A percentile compares a stretch with the other conserved stretches of the same genome.
These are phyloP conservation scores for Lapara coniferarum DNA, from an alignment of 2,888 invertebrate genomes.

Conservation along the genomic window DNA sequence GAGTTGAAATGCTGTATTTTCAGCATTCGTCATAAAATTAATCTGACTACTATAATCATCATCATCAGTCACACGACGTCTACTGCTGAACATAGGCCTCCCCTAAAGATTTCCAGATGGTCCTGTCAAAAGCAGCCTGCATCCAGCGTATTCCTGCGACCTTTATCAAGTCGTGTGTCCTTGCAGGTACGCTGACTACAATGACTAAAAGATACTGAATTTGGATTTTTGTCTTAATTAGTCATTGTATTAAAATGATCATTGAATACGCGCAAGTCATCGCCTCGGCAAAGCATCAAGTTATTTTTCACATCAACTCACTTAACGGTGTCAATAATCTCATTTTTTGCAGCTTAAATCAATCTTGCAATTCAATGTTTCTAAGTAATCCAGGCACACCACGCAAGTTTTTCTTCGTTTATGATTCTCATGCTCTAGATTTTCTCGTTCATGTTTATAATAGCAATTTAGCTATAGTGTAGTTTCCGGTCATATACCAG, in stretches of 20 bases:
- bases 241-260: neutral
- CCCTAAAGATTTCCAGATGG: too few species aligned
- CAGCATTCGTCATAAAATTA: too few species aligned
- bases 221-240: neutral
- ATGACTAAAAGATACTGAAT: neutral
- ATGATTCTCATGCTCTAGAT: conserved; percentile 16
- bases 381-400: neutral
- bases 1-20: neutral
- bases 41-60: neutral
- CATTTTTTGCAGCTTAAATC: conserved; percentile 5
- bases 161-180: too few species aligned
- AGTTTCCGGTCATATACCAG: conserved; percentile 8
- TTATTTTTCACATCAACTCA: conserved; percentile 13
- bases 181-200: too few species aligned
- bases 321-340: conserved; percentile 8
- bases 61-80: too few species aligned
- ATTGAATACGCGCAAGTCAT: conserved; percentile 7
- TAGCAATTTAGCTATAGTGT: neutral
- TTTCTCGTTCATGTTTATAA: neutral
- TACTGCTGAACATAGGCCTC: too few species aligned
- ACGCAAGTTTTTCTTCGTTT: neutral
- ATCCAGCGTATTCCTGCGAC: too few species aligned
- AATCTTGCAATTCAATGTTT: conserved; percentile 15
- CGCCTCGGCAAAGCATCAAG: neutral
- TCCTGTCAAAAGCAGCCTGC: too few species aligned